Conservation (phyloP, 2,797 vertebrate species). For the Erethizon dorsatum region DNA sequence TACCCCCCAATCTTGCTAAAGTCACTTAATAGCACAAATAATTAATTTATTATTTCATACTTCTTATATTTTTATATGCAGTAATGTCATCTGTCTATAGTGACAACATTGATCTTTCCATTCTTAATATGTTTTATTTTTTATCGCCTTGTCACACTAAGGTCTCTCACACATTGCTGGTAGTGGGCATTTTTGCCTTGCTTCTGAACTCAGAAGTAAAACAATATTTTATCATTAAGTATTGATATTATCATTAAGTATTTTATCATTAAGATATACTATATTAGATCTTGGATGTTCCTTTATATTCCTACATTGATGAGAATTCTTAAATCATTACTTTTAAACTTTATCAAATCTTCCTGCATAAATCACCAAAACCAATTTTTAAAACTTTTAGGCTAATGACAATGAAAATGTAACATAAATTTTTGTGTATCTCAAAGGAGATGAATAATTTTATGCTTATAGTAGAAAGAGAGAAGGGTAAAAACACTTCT, state of each 20-base stretch:
- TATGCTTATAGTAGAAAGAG: too few relatives aligned
- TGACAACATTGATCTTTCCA: neutral
- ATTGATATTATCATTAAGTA: too few relatives aligned
- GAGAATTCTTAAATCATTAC: neutral
- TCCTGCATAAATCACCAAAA: neutral
- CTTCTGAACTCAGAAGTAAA: neutral
- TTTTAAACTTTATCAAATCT: neutral
- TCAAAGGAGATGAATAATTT: neutral
- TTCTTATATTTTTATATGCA: neutral
- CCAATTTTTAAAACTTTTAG: neutral
- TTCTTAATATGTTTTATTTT: neutral
- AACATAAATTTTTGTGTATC: neutral
- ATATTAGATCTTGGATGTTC: neutral
- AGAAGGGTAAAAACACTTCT: too few relatives aligned
- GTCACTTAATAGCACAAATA: neutral
- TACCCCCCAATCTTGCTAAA: neutral
- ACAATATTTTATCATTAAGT: neutral
- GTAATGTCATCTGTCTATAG: neutral
- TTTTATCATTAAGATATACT: neutral
- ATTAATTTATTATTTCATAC: neutral
- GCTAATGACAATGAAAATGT: neutral
- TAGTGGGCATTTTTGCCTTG: neutral
- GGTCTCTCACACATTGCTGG: neutral
- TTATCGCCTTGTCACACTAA: neutral
- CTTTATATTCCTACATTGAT: neutral